A percentile compares a stretch with the other conserved stretches of the same genome.
Conservation (phyloP, 2,888 invertebrate genomes). For the Epistrophe eligans region DNA sequence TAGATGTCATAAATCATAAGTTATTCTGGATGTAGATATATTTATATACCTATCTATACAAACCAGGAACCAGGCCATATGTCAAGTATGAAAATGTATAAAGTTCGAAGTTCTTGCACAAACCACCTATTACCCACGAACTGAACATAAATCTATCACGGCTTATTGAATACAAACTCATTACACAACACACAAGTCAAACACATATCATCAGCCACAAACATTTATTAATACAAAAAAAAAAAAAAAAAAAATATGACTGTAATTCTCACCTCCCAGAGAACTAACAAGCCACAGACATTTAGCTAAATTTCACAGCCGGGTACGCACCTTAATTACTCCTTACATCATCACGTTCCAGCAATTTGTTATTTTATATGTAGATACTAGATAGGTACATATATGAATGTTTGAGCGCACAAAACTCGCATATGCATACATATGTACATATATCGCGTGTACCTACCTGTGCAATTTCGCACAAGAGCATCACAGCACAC, state of each 20-base stretch:
- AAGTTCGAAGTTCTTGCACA: conserved; percentile 5
- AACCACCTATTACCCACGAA: conserved; percentile 3
- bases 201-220: conserved; percentile 8
- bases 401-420: conserved; percentile 14
- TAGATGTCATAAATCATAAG: not conserved
- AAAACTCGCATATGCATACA: conserved; percentile 1
- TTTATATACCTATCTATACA: too few species aligned
- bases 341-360: conserved; percentile 59
- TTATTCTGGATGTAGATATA: not conserved
- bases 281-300: conserved; percentile 57
- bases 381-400: not conserved
- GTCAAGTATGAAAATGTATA: conserved; percentile 9
- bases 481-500: conserved; percentile 4
- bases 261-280: conserved; percentile 41
- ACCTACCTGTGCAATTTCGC: conserved; percentile 34
- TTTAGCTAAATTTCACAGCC: conserved; percentile 61
- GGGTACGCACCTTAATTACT: conserved; percentile 67
- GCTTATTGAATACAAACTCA: conserved; percentile 23
- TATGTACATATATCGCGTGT: not conserved
- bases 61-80: not conserved
- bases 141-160: conserved; percentile 14
- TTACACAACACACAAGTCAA: conserved; percentile 4
- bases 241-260: not conserved
- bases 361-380: conserved; percentile 45
- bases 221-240: conserved; percentile 29